Percentiles rank a stretch among this genome's conserved stretches.
phyloP scores from a whole-genome alignment of 2,888 invertebrate species.

The Cynaeus angustus region DNA sequence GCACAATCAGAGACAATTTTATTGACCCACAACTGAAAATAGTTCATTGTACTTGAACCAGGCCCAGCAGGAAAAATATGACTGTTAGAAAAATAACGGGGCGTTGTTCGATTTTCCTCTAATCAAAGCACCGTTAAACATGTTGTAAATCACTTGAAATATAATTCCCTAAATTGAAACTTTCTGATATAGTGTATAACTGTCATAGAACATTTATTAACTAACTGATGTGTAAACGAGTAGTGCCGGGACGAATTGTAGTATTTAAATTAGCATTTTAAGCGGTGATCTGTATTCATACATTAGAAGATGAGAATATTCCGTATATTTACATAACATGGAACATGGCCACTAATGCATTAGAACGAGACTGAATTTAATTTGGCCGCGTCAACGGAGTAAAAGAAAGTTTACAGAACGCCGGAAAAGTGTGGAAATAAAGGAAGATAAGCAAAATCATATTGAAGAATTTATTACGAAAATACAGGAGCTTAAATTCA shows the following conservation, averaged over 20 bases:
- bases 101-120: conserved; percentile 9
- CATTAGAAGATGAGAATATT: conserved; percentile 33
- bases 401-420: conserved; percentile 7
- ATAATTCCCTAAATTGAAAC: conserved; percentile 21
- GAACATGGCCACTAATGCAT: conserved; percentile 32
- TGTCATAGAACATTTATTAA: conserved; percentile 17
- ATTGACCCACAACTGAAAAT: conserved; percentile 25
- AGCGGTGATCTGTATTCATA: conserved; percentile 41
- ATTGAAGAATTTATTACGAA: too few species aligned
- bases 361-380: conserved; percentile 15
- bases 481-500: too few species aligned
- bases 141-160: conserved; percentile 11
- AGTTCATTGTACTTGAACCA: conserved; percentile 31
- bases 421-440: too few species aligned
- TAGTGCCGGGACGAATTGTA: conserved; percentile 9
- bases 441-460: too few species aligned
- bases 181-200: conserved; percentile 23
- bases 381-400: not conserved
- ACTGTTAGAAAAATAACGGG: conserved; percentile 7
- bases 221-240: conserved; percentile 2
- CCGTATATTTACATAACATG: conserved; percentile 30
- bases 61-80: conserved; percentile 11
- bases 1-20: conserved; percentile 34
- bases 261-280: conserved; percentile 36
- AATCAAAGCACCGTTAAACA: conserved; percentile 10